Evolutionary conservation across 92 coral and sea anemone species (phyloP).

Genomic region (Scolanthus callimorphus): DNA sequence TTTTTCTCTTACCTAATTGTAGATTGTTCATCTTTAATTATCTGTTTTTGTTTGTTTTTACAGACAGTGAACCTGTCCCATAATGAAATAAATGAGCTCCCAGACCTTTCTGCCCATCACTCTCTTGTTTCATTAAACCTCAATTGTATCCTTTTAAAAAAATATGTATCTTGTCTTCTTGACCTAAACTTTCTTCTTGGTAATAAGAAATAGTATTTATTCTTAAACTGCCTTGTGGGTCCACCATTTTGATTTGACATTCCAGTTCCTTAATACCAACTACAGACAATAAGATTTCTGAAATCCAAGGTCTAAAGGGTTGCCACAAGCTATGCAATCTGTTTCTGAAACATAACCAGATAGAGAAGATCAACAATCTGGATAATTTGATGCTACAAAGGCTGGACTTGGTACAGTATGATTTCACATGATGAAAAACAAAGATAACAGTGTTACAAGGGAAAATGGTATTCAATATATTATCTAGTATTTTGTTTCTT

Average conservation of each 20-base stretch:
- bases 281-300: conserved; percentile 76
- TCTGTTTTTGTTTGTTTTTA: background rate
- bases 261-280: too few species aligned
- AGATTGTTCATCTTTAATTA: too few species aligned
- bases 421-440: too few species aligned
- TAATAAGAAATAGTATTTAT: too few species aligned
- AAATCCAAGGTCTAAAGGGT: conserved; percentile 73
- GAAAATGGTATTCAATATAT: too few species aligned
- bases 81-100: conserved; percentile 60
- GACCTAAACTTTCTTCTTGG: too few species aligned
- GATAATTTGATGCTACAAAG: conserved; percentile 62
- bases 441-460: too few species aligned
- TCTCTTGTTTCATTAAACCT: conserved; percentile 54
- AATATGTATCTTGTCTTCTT: too few species aligned
- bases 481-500: conserved; percentile 2
- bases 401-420: conserved; percentile 75
- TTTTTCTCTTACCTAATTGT: too few species aligned
- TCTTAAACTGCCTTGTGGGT: too few species aligned
- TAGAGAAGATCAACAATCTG: conserved; percentile 67
- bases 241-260: too few species aligned
- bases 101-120: conserved; percentile 84
- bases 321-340: conserved; percentile 70
- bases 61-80: conserved; percentile 86
- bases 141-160: conserved; percentile 92
- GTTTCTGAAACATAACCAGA: conserved; percentile 70